Evolutionary conservation across 2,797 vertebrate species (phyloP), one percentile per base, ranked within the genome.

Genomic region (Danio albolineatus): DNA sequence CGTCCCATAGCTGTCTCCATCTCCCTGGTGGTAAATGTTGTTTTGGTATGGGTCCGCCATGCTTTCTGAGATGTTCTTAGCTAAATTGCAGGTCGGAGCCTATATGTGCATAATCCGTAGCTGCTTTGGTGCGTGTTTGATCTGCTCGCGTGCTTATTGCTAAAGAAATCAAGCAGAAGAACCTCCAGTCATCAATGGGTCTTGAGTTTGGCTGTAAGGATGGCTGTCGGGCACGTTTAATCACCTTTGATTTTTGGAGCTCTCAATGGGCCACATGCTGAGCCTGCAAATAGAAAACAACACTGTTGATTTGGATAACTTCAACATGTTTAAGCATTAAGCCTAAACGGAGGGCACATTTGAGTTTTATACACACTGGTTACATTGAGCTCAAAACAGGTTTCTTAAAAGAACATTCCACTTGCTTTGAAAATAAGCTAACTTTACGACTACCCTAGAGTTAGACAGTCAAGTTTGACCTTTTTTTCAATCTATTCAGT

Each of bases 21-120:
- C 90, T 60, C 93, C 84, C 66, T 92, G 93, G 76, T 94, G 92
- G 84, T 95, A 95, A 57, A 89, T 60, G 78, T 88, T 95, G 89
- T 95, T 95, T 85, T 95, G 93, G 80, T 95, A 95, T 54, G 91
- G 90, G 93, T 95, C 94, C 64, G 95, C 92, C 96, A 97, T 97
- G 46, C 56, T 92, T 84, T 73, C 79, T 54, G 71, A 43, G 14
- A 39, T 56, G 56, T 49, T 46, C 2, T 43, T 41, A 66, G 39
- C 28, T 64, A 67, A 39, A 69, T 56, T 57, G 71, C 54, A 74
- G 44, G 51, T 44, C 7, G 2, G 9, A 64, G 65, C 48, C 84
- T 85, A 87, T 72, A 83, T 81, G 51, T 41, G 79, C 87, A 87
- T 85, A 84, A 80, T 85, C 82, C 56, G 69, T 70, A n/a, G 43